Evolutionary conservation across 2,113 vertebrate genomes (phyloP).

Genomic region (Catharus bicknelli): DNA sequence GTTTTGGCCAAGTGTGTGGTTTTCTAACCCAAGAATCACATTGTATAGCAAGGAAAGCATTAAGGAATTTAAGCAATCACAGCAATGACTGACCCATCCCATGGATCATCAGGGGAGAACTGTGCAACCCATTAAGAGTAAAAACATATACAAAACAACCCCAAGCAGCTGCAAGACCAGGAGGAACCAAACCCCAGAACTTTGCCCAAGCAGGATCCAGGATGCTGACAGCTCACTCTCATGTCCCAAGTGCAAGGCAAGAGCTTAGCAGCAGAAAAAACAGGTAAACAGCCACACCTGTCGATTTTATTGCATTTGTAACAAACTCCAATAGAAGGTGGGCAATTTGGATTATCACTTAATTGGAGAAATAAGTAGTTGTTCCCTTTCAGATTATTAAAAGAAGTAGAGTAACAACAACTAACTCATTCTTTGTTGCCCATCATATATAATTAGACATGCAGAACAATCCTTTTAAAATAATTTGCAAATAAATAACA

Average conservation of each 20-base stretch:
- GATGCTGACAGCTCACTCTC: not conserved
- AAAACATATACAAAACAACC: not conserved
- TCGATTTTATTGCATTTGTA: not conserved
- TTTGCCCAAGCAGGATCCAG: not conserved
- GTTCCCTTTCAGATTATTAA: not conserved
- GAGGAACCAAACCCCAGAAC: not conserved
- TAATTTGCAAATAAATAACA: not conserved
- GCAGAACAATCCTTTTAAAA: not conserved
- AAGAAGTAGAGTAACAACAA: not conserved
- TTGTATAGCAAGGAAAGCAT: not conserved
- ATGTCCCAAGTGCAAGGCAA: accelerated
- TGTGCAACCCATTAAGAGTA: not conserved
- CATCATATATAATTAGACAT: not conserved
- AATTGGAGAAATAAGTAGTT: not conserved
- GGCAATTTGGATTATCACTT: not conserved
- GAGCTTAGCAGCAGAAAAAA: not conserved
- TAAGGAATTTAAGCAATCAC: not conserved
- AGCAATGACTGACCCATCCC: not conserved
- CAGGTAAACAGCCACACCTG: not conserved
- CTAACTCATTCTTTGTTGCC: not conserved
- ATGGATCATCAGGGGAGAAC: not conserved
- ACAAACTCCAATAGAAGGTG: not conserved
- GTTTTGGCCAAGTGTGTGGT: not conserved
- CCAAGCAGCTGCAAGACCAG: not conserved
- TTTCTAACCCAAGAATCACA: not conserved